Conservation (phyloP, 2,797 vertebrate genomes). For the Lepus townsendii region DNA sequence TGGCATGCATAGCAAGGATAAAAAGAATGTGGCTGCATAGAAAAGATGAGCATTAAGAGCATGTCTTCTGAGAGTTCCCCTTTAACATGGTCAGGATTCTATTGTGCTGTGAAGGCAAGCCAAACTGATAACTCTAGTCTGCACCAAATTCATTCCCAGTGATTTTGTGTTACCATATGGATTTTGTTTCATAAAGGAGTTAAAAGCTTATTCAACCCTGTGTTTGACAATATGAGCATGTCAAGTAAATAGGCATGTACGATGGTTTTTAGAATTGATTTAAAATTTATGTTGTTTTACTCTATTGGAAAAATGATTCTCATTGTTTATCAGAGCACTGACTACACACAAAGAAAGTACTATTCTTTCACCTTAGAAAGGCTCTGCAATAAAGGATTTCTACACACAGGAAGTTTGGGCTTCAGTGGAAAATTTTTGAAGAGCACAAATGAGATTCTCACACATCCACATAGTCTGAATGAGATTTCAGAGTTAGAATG, state of each 20-base stretch:
- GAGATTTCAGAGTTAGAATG: constrained; percentile 28
- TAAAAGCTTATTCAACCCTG: not conserved
- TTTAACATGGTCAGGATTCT: not conserved
- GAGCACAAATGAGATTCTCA: not conserved
- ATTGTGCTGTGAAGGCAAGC: constrained; percentile 46
- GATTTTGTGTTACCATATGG: constrained; percentile 27
- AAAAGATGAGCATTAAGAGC: not conserved
- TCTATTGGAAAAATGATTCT: constrained; percentile 34
- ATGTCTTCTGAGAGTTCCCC: not conserved
- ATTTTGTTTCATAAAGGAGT: not conserved
- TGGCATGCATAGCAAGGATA: not conserved
- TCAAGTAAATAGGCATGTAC: not conserved
- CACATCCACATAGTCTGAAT: not conserved
- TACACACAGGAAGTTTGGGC: not conserved
- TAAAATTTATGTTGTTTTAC: constrained; percentile 7
- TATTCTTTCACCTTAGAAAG: not conserved
- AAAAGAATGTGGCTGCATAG: not conserved
- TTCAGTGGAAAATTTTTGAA: constrained; percentile 4
- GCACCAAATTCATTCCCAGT: not conserved
- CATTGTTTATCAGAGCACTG: not conserved
- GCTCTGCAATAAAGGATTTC: not conserved
- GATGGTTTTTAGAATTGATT: not conserved
- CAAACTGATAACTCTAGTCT: constrained; percentile 21
- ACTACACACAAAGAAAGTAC: not conserved
- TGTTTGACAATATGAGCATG: not conserved